A percentile compares a stretch with the other conserved stretches of the same genome.
Conservation (phyloP, 2,888 invertebrate genomes). For the Endotricha flammealis region DNA sequence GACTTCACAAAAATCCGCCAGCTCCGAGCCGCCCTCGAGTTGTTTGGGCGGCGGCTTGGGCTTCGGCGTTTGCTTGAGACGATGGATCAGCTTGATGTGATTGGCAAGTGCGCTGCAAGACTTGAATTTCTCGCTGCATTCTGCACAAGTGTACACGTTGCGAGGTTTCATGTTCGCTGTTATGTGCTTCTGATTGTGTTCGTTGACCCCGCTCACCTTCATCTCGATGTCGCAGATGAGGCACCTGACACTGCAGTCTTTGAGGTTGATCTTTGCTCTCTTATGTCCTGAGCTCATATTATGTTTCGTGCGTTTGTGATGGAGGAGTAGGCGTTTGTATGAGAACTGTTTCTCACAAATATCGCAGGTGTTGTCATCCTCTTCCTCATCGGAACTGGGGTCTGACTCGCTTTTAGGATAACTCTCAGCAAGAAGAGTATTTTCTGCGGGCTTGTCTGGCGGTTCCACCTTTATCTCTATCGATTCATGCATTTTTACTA, state of each 20-base stretch:
- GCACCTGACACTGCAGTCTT: conserved; percentile 64
- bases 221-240: conserved; percentile 65
- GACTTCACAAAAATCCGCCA: conserved; percentile 78
- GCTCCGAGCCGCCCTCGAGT: conserved; percentile 32
- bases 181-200: conserved; percentile 65
- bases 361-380: conserved; percentile 64
- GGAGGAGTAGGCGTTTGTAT: conserved; percentile 55
- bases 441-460: conserved; percentile 35
- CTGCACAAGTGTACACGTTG: conserved; percentile 64
- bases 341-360: conserved; percentile 72
- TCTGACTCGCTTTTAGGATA: conserved; percentile 47
- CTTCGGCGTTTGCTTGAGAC: conserved; percentile 38
- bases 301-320: conserved; percentile 67
- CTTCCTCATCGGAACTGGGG: conserved; percentile 62
- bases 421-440: conserved; percentile 35
- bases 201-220: conserved; percentile 62
- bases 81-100: conserved; percentile 66
- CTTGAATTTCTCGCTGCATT: conserved; percentile 61
- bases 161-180: conserved; percentile 58
- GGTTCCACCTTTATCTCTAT: conserved; percentile 45
- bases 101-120: conserved; percentile 58
- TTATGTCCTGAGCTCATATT: conserved; percentile 63
- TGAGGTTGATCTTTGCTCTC: conserved; percentile 59
- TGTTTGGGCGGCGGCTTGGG: conserved; percentile 25
- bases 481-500: conserved; percentile 31